Evolutionary conservation across 1,140 invertebrate genomes (phyloP), one percentile per base, ranked within the genome.

Genomic region (Drosophila malerkotliana): DNA sequence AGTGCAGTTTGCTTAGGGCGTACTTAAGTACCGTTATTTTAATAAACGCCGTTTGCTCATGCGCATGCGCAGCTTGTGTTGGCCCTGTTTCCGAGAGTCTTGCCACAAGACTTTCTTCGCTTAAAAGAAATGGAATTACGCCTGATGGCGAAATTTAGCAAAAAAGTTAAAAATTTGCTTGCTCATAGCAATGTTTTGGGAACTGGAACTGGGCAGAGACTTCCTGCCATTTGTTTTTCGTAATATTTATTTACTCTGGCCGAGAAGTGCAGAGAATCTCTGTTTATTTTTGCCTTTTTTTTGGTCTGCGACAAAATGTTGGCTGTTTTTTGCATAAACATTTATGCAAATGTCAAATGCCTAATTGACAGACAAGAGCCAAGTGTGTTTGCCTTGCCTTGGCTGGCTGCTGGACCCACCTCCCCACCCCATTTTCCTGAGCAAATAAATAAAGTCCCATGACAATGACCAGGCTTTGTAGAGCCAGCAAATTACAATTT

Each of bases 21-120:
- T 68, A 85, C 83, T 85, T 78, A 88, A 85, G 83, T 76, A 79
- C 82, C 83, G 82, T 85, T 85, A 85, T 88, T 85, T 85, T 85
- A 85, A 85, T 85, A 85, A 85, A 85, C 83, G 82, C 79, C 83
- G 75, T 68, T 81, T 75, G 71, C 57, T 52, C 82, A 85, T 81
- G 26, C 26, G 26, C 21, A 21, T 21, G 82, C 78, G 60, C 82
- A 77, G 44, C 52, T 28, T 39, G 6, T 30, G 30, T 21, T 52
- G 28, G 55, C 47, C 32, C 47, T 48, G 48, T 74, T 72, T n/a
- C 24, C 58, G 15, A 34, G 53, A 18, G 15, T 18, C 32, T 28
- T 62, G 10, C 41, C 41, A 45, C 64, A 63, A 66, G 64, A 81
- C 78, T 85, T 85, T 85, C 82, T 85, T 85, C 56, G 7, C 64